Evolutionary conservation across 2,888 invertebrate genomes (phyloP).

Genomic region (Dromius quadrimaculatus): DNA sequence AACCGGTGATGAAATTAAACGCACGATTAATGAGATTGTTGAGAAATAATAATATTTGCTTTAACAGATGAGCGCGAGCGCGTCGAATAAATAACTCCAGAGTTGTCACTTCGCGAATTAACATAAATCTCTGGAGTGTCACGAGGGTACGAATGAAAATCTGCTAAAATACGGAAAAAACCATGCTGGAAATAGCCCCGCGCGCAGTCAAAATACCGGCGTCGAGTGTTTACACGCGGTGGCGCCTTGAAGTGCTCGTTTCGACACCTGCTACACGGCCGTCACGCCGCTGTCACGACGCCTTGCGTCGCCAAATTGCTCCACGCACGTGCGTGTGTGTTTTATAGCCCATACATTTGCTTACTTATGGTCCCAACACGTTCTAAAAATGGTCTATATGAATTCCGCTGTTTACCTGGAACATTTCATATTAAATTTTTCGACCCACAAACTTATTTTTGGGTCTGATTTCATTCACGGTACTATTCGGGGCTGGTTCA

Average conservation of each 20-base stretch:
- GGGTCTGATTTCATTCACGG: no score
- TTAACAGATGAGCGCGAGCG: constrained; percentile 51
- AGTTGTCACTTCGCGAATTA: constrained; percentile 50
- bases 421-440: no score
- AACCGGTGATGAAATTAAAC: constrained; percentile 47
- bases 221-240: constrained; percentile 56
- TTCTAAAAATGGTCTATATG: neutral
- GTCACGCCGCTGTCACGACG: constrained; percentile 56
- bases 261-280: constrained; percentile 58
- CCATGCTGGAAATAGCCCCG: constrained; percentile 28
- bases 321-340: constrained; percentile 33
- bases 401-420: neutral
- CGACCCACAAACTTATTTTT: no score
- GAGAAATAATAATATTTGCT: constrained; percentile 52
- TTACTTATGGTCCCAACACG: neutral
- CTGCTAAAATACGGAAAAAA: constrained; percentile 40
- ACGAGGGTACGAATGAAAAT: constrained; percentile 30
- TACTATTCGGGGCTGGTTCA: no score
- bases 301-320: constrained; percentile 49
- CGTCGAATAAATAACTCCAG: constrained; percentile 44
- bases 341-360: constrained; percentile 26
- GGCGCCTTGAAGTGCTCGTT: constrained; percentile 58
- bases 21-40: constrained; percentile 52
- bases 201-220: constrained; percentile 56
- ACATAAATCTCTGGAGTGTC: constrained; percentile 48